These are phyloP conservation scores for Symphodus melops DNA, from an alignment of 2,113 vertebrate genomes.

Conservation along the genomic window DNA sequence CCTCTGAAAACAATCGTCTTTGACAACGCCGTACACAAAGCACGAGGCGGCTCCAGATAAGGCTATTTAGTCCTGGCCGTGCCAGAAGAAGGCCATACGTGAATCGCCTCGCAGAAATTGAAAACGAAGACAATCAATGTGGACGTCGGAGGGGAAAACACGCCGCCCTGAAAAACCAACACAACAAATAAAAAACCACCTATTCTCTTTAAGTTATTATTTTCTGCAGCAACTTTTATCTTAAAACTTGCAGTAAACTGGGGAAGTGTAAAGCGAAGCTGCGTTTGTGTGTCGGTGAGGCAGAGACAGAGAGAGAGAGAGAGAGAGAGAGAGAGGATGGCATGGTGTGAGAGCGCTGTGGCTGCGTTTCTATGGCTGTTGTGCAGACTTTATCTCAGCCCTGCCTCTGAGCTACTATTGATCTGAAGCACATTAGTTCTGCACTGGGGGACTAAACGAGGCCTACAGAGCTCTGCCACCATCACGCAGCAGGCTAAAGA, in stretches of 20 bases:
- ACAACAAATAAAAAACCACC: conserved; percentile 16
- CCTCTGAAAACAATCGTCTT: conserved; percentile 74
- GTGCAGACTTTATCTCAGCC: conserved; percentile 56
- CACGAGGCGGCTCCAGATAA: conserved; percentile 55
- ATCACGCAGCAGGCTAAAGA: conserved; percentile 72
- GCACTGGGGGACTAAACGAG: conserved; percentile 70
- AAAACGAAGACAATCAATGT: conserved; percentile 40
- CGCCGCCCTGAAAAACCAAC: conserved; percentile 12
- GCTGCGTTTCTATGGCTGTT: conserved; percentile 45
- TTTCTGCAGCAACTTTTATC: conserved; percentile 24
- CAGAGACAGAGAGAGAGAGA: not conserved
- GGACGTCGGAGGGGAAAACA: conserved; percentile 27
- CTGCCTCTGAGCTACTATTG: conserved; percentile 72
- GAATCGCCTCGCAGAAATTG: conserved; percentile 35
- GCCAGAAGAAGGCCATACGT: conserved; percentile 42
- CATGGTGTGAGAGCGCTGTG: conserved; percentile 16
- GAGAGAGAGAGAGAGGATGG: not conserved
- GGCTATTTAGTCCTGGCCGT: conserved; percentile 57
- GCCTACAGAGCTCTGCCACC: conserved; percentile 62
- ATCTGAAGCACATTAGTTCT: conserved; percentile 76
- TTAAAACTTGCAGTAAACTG: conserved; percentile 19
- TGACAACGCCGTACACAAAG: conserved; percentile 60
- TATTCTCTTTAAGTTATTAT: conserved; percentile 15
- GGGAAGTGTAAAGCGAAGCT: not conserved
- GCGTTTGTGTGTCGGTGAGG: conserved; percentile 11